phyloP scores from a whole-genome alignment of 1,140 invertebrate genomes.

The Bombus waltoni region DNA sequence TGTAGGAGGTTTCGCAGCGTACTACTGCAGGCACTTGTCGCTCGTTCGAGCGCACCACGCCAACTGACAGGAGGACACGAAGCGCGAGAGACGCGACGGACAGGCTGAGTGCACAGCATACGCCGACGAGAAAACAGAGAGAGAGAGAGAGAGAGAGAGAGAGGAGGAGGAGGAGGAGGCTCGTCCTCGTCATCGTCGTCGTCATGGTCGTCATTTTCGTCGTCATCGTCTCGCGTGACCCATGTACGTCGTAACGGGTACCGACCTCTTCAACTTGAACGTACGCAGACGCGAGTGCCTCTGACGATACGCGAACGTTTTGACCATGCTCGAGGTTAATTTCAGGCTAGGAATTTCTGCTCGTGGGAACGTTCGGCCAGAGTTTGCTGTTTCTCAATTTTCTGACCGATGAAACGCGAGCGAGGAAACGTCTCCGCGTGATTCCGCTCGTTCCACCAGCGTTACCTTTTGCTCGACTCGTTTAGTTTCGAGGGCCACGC shows the following conservation, averaged over 20 bases:
- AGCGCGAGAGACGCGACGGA: constrained; percentile 14
- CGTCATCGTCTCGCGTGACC: constrained; percentile 23
- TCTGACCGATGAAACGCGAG: not conserved
- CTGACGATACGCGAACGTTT: constrained; percentile 11
- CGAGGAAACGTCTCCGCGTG: not conserved
- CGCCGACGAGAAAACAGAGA: not conserved
- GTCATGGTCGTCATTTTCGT: not conserved
- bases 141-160: not conserved
- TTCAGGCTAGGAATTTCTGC: not conserved
- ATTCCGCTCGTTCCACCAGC: no score
- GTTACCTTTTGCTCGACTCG: no score
- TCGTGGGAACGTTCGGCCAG: constrained; percentile 1
- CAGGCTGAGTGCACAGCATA: constrained; percentile 28
- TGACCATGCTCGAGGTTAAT: not conserved
- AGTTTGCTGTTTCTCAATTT: not conserved
- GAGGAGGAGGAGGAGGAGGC: constrained; percentile 6
- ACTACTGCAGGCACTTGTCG: constrained; percentile 34
- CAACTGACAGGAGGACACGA: constrained; percentile 51
- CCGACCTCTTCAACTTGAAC: constrained; percentile 27
- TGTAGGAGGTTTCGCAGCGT: not conserved
- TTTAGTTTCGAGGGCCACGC: no score
- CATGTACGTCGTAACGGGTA: constrained; percentile 60
- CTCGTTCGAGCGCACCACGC: constrained; percentile 61
- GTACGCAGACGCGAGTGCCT: not conserved
- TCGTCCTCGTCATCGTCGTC: not conserved